Evolutionary conservation across 2,888 invertebrate genomes (phyloP).

Genomic region (Agonopterix arenella): DNA sequence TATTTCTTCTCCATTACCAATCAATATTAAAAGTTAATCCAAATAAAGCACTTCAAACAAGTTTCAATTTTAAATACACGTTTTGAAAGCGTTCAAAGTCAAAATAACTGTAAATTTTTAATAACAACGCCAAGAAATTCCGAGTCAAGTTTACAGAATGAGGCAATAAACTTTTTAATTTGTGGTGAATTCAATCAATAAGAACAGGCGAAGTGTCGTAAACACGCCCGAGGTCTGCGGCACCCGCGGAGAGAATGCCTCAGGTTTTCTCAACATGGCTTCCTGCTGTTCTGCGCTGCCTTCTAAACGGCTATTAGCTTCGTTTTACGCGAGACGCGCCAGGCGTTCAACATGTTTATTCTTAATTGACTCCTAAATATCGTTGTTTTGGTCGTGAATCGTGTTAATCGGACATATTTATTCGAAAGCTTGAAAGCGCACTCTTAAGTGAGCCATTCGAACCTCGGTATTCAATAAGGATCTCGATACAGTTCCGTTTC

Average conservation of each 20-base stretch:
- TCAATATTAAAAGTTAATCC: conserved; percentile 1
- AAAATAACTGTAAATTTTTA: conserved; percentile 12
- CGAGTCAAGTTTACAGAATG: conserved; percentile 22
- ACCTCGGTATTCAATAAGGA: conserved; percentile 21
- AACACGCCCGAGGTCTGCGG: conserved; percentile 35
- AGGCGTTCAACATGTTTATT: conserved; percentile 56
- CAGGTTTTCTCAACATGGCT: conserved; percentile 46
- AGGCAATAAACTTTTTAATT: conserved; percentile 47
- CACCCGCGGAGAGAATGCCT: conserved; percentile 36
- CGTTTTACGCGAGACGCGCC: conserved; percentile 58
- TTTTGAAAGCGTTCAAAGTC: conserved; percentile 5
- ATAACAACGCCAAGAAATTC: conserved; percentile 9
- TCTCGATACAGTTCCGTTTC: conserved; percentile 44
- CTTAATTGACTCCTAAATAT: conserved; percentile 69
- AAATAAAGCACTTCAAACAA: conserved; percentile 11
- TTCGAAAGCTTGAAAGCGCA: conserved; percentile 40
- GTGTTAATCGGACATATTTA: conserved; percentile 63
- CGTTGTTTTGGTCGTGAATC: conserved; percentile 63
- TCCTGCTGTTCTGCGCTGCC: conserved; percentile 63
- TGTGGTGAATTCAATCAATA: conserved; percentile 54
- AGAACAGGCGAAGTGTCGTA: conserved; percentile 50
- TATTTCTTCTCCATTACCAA: not conserved
- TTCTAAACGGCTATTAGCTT: conserved; percentile 60
- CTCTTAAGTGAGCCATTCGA: conserved; percentile 40
- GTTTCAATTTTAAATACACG: conserved; percentile 11